A percentile compares a stretch with the other conserved stretches of the same genome.
Conservation (phyloP, 2,888 invertebrate species). For the Philonicus albiceps region DNA sequence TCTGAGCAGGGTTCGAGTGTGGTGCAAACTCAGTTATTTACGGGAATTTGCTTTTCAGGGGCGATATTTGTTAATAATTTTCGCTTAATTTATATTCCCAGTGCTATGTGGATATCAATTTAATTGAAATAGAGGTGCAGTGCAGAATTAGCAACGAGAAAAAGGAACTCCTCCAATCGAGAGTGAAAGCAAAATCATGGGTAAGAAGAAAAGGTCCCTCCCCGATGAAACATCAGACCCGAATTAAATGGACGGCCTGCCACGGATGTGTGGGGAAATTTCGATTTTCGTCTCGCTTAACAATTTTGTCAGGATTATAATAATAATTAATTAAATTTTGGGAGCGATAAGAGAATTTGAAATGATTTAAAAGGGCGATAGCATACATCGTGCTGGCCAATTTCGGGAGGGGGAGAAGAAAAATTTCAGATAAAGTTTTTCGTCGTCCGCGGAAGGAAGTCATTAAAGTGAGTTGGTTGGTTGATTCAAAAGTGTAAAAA, state of each 20-base stretch:
- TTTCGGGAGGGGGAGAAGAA: too few relatives aligned
- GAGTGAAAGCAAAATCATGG: not conserved
- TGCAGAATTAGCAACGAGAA: not conserved
- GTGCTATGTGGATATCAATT: not conserved
- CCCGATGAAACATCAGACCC: not conserved
- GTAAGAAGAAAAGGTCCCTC: slow-evolving; percentile 3
- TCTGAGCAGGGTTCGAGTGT: not conserved
- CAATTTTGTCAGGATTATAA: not conserved
- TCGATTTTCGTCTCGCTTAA: not conserved
- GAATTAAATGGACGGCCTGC: not conserved
- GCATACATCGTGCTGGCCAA: not conserved
- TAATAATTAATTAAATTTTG: not conserved
- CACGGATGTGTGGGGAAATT: not conserved
- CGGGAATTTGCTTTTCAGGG: not conserved
- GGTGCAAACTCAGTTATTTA: not conserved
- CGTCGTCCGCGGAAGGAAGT: not conserved
- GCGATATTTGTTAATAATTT: not conserved
- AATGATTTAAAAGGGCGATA: not conserved
- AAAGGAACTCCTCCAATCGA: not conserved
- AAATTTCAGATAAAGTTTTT: not conserved
- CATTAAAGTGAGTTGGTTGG: not conserved
- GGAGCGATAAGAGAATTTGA: not conserved
- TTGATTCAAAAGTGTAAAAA: slow-evolving; percentile 30
- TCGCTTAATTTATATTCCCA: not conserved
- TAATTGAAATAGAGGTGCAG: not conserved